Conservation (phyloP, 2,797 vertebrate genomes). For the Acipenser ruthenus region DNA sequence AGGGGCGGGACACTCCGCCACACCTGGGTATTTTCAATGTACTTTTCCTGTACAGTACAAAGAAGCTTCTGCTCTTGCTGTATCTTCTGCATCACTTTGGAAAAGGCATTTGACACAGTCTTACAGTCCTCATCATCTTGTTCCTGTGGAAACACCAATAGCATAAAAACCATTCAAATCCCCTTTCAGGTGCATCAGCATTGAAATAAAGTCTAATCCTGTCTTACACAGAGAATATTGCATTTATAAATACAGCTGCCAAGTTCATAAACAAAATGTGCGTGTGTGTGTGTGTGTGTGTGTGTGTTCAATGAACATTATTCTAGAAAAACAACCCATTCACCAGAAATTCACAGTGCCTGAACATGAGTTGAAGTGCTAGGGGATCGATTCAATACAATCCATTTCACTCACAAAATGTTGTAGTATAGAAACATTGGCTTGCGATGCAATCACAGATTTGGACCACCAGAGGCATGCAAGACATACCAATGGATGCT, state of each 20-base stretch:
- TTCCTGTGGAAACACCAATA: slow-evolving; percentile 36
- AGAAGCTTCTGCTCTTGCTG: slow-evolving; percentile 47
- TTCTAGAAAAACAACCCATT: neutral
- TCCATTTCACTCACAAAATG: neutral
- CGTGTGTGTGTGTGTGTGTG: neutral
- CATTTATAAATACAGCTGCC: neutral
- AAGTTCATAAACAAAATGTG: neutral
- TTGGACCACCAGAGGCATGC: too few species aligned
- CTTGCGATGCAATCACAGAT: too few species aligned
- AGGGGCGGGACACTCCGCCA: too few species aligned
- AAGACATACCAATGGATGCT: too few species aligned
- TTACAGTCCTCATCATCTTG: slow-evolving; percentile 41
- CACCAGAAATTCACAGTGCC: neutral
- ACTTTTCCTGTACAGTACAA: slow-evolving; percentile 37
- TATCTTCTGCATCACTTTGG: slow-evolving; percentile 38
- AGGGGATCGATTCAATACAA: neutral
- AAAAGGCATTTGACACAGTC: slow-evolving; percentile 47
- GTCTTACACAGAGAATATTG: neutral
- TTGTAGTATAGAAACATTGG: too few species aligned
- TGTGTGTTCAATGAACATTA: slow-evolving; percentile 1
- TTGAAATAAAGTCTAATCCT: too few species aligned
- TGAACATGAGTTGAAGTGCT: neutral
- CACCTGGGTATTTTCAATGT: slow-evolving; percentile 34
- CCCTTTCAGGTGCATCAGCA: too few species aligned
- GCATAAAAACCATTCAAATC: neutral